Base-by-base conservation (phyloP, 2,113 vertebrate genomes). In the Siniperca knerii region DNA sequence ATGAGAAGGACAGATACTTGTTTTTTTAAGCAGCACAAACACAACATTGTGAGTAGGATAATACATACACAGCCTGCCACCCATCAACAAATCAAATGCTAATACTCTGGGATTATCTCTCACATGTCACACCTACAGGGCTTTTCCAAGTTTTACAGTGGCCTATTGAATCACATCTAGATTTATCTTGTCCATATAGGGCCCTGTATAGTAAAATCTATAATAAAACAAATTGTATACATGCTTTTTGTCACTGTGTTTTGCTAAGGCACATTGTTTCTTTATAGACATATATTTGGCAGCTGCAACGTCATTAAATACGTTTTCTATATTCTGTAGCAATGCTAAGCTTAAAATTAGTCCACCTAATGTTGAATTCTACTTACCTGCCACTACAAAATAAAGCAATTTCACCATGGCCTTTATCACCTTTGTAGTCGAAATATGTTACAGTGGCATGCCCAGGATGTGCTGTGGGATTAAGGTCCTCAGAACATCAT, bases 61-160 rank as follows among this genome's bases (percentile, higher is more conserved):
- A 71, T 74, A 75, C 35, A 54, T 13, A 50, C 10, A 1, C 58
- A 6, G 52, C 8, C 44, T 37, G 37, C 40, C 1, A 50, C 29
- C 62, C 23, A 91, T 83, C 55, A 60, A 18, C 66, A 89, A 87
- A 75, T 87, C 0, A 69, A 71, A 73, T 2, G 8, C 64, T 80
- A 80, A 88, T 85, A 57, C 67, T 66, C 10, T 29, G 37, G 87
- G 80, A 90, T 92, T 82, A 87, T 68, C 73, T 15, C n/a, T 40
- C 68, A 79, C 57, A 55, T 8, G 0, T 75, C 61, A 72, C 46
- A 72, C 13, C 71, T 73, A 50, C 6, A 54, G 40, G 25, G 40
- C 35, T 73, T 69, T 65, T 61, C 64, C 8, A 2, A 23, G 11
- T 11, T 62, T 12, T 42, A 1, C 21, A 55, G 29, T 29, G 15